These are phyloP conservation scores for Ailuropoda melanoleuca DNA, from an alignment of 2,113 vertebrate species.

Conservation along the genomic window DNA sequence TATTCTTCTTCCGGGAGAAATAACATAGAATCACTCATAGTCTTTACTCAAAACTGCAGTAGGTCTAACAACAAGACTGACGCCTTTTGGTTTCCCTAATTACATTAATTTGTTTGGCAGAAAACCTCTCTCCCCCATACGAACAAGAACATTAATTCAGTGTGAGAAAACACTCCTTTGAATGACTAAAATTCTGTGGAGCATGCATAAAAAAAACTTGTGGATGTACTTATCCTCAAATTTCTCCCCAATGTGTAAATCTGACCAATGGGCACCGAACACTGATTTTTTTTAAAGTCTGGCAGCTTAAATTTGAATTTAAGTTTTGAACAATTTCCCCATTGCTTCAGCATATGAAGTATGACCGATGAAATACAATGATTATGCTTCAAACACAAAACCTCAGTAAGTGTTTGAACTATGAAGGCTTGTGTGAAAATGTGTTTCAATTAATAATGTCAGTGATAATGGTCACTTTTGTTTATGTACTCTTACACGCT, in stretches of 20 bases:
- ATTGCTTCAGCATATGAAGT: not conserved
- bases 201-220: not conserved
- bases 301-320: not conserved
- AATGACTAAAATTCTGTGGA: not conserved
- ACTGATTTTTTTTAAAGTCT: conserved; percentile 7
- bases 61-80: not conserved
- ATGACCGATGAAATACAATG: not conserved
- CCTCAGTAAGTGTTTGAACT: not conserved
- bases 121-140: not conserved
- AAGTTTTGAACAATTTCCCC: not conserved
- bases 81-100: not conserved
- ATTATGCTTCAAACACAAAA: not conserved
- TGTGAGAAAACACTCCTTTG: not conserved
- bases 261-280: not conserved
- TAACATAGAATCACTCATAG: not conserved
- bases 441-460: not conserved
- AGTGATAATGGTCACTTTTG: not conserved
- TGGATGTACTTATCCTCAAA: not conserved
- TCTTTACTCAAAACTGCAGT: not conserved
- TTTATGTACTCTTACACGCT: not conserved
- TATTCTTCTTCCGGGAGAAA: not conserved
- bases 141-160: not conserved
- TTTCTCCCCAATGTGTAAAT: not conserved
- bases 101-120: conserved; percentile 16
- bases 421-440: not conserved